These are phyloP conservation scores for Columbina picui DNA, from an alignment of 2,113 vertebrate genomes.

Conservation along the genomic window DNA sequence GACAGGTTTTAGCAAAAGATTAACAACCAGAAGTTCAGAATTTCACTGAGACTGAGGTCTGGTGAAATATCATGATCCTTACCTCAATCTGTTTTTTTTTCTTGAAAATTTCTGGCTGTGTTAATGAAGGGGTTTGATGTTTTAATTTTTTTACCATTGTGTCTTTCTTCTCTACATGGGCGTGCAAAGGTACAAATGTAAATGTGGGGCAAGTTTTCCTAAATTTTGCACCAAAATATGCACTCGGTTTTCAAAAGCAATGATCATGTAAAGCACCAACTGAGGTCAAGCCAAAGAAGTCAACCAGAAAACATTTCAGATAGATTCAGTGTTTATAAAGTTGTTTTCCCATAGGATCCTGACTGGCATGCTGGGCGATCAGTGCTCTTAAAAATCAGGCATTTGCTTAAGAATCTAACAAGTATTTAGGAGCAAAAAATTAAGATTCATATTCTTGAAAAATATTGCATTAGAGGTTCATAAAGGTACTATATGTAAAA, in stretches of 20 bases:
- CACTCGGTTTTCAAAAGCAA: neutral
- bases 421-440: neutral
- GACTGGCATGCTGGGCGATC: rapidly evolving
- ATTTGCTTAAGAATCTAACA: neutral
- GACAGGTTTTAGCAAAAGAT: constrained; percentile 41
- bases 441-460: neutral
- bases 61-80: neutral
- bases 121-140: neutral
- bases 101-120: neutral
- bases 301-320: neutral
- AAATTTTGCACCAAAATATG: neutral
- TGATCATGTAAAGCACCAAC: neutral
- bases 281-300: neutral
- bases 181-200: neutral
- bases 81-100: neutral
- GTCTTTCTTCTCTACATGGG: neutral
- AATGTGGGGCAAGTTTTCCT: neutral
- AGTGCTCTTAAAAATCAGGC: neutral
- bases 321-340: neutral
- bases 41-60: neutral
- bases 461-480: neutral
- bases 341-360: neutral
- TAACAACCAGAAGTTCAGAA: constrained; percentile 38
- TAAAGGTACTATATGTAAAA: neutral
- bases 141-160: neutral